Percentiles rank a stretch among this genome's conserved stretches.
Evolutionary conservation across 2,888 invertebrate species (phyloP).

Genomic region (Cheilosia grossa): DNA sequence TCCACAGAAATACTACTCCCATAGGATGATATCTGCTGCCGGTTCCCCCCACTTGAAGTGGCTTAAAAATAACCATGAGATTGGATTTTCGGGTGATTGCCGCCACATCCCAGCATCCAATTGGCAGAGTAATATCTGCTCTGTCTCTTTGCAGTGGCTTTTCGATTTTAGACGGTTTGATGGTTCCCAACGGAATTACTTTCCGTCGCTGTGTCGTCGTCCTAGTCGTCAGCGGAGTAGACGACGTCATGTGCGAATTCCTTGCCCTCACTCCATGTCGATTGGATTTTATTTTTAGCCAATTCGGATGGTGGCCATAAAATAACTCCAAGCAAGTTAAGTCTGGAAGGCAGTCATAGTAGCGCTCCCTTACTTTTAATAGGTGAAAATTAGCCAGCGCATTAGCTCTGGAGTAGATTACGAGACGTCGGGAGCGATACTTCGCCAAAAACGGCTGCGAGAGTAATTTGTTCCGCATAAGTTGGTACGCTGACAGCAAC

Average conservation of each 20-base stretch:
- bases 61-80: slow-evolving; percentile 69
- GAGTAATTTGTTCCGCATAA: slow-evolving; percentile 73
- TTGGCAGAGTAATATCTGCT: slow-evolving; percentile 63
- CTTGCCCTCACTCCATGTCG: slow-evolving; percentile 31
- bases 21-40: slow-evolving; percentile 46
- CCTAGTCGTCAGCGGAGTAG: slow-evolving; percentile 1
- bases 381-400: slow-evolving; percentile 75
- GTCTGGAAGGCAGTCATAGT: slow-evolving; percentile 18
- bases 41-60: slow-evolving; percentile 9
- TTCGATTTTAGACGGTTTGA: slow-evolving; percentile 63
- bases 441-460: slow-evolving; percentile 51
- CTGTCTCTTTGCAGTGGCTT: slow-evolving; percentile 63
- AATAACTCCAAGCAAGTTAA: slow-evolving; percentile 66
- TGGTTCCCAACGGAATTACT: slow-evolving; percentile 64
- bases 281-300: slow-evolving; percentile 69
- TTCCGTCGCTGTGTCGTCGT: slow-evolving; percentile 32
- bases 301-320: slow-evolving; percentile 67
- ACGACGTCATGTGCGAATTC: slow-evolving; percentile 47
- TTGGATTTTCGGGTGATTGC: slow-evolving; percentile 69
- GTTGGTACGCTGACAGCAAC: slow-evolving; percentile 65
- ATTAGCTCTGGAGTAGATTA: slow-evolving; percentile 70
- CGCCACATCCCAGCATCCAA: slow-evolving; percentile 48
- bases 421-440: slow-evolving; percentile 65
- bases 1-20: slow-evolving; percentile 30
- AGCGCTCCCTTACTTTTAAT: slow-evolving; percentile 60